A percentile compares a stretch with the other conserved stretches of the same genome.
These are phyloP conservation scores for Cynopterus sphinx DNA, from an alignment of 2,797 vertebrate species.

Conservation along the genomic window DNA sequence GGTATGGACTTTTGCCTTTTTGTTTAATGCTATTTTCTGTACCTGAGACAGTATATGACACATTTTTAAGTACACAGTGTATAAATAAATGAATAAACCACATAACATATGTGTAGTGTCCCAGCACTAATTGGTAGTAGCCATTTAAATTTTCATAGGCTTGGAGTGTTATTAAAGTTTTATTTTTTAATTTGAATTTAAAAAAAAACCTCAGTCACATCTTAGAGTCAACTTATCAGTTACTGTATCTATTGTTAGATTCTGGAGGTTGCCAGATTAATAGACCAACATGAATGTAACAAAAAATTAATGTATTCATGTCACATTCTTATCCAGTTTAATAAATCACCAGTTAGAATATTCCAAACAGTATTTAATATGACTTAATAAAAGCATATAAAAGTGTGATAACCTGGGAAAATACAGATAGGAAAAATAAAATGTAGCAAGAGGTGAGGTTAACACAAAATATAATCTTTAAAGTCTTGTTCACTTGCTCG, in stretches of 20 bases:
- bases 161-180: slow-evolving; percentile 15
- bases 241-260: not conserved
- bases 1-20: not conserved
- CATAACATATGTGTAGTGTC: not conserved
- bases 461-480: not conserved
- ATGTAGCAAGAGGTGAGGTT: not conserved
- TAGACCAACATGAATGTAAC: not conserved
- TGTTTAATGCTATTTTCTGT: not conserved
- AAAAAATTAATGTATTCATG: not conserved
- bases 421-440: slow-evolving; percentile 19
- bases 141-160: not conserved
- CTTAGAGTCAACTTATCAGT: not conserved
- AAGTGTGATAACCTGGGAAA: slow-evolving; percentile 19
- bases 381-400: not conserved
- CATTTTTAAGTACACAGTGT: not conserved
- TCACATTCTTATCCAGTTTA: slow-evolving; percentile 5
- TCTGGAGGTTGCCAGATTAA: not conserved
- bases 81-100: not conserved
- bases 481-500: not conserved
- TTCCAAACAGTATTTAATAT: slow-evolving; percentile 15
- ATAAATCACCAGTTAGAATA: not conserved
- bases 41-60: not conserved
- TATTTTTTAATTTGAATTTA: slow-evolving; percentile 23
- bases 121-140: not conserved
- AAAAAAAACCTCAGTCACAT: not conserved